These are phyloP conservation scores for Bombus huntii DNA, from an alignment of 1,140 invertebrate genomes.

Conservation along the genomic window DNA sequence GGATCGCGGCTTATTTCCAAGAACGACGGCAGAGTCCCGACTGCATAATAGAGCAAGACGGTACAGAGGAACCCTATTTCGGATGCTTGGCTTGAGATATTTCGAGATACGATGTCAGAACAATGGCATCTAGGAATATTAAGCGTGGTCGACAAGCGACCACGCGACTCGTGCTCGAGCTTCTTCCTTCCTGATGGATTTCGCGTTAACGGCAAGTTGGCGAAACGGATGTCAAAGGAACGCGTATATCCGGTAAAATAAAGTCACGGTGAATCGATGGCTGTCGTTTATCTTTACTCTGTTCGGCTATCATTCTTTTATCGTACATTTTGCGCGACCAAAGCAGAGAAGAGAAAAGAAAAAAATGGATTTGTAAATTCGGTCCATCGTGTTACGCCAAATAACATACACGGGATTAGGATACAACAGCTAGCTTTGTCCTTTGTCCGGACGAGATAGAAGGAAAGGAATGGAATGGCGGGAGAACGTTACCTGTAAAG, in stretches of 20 bases:
- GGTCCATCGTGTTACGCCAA: neutral
- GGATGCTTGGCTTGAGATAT: constrained; percentile 63
- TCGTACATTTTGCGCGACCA: too few relatives aligned
- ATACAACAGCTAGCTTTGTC: neutral
- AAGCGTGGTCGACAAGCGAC: constrained; percentile 10
- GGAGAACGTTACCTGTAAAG: constrained; percentile 87
- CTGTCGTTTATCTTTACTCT: neutral
- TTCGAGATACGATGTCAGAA: constrained; percentile 76
- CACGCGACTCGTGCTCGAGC: neutral
- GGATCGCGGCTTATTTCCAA: too few relatives aligned
- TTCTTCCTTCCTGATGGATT: constrained; percentile 16
- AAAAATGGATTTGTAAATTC: neutral
- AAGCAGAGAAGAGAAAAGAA: neutral
- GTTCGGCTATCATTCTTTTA: too few relatives aligned
- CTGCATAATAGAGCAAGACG: constrained; percentile 11
- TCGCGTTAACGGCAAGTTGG: neutral
- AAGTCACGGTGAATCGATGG: neutral
- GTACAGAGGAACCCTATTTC: constrained; percentile 66
- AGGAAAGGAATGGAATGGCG: too few relatives aligned
- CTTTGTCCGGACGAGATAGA: neutral
- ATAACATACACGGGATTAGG: neutral
- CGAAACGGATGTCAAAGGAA: neutral
- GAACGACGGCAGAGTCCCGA: neutral
- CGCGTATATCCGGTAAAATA: neutral
- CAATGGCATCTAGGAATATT: constrained; percentile 64